A percentile compares a stretch with the other conserved stretches of the same genome.
Conservation (phyloP, 1,140 invertebrate species). For the Hycleus cichorii region DNA sequence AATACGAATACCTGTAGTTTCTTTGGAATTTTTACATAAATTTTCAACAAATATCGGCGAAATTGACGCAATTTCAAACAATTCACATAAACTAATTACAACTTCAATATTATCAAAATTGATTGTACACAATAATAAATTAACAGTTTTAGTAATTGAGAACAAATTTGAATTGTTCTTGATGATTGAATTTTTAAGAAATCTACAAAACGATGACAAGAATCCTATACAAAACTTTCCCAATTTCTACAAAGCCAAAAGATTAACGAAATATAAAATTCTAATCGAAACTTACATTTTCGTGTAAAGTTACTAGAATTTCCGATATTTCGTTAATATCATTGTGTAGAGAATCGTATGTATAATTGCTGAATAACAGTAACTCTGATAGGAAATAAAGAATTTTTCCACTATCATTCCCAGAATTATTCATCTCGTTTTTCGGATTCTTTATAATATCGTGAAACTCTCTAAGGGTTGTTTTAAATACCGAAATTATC, state of each 20-base stretch:
- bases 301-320: not conserved
- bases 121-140: slow-evolving; percentile 17
- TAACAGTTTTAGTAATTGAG: slow-evolving; percentile 6
- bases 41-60: not conserved
- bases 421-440: not conserved
- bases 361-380: slow-evolving; percentile 15
- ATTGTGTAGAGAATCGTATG: slow-evolving; percentile 17
- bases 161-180: slow-evolving; percentile 12
- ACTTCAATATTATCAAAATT: not conserved
- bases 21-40: slow-evolving; percentile 7
- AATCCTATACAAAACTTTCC: slow-evolving; percentile 12
- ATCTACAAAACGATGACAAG: slow-evolving; percentile 1
- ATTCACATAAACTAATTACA: too few species aligned
- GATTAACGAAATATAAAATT: too few species aligned
- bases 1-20: not conserved
- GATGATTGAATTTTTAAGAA: slow-evolving; percentile 16
- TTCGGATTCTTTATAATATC: slow-evolving; percentile 4
- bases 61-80: too few species aligned
- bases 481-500: slow-evolving; percentile 12
- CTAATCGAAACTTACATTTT: too few species aligned
- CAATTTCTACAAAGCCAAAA: slow-evolving; percentile 23
- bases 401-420: slow-evolving; percentile 12
- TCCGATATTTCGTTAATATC: slow-evolving; percentile 16
- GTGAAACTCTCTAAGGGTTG: not conserved
- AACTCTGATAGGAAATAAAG: slow-evolving; percentile 18